These are phyloP conservation scores for Oophaga sylvatica DNA, from an alignment of 2,797 vertebrate genomes.

Conservation along the genomic window DNA sequence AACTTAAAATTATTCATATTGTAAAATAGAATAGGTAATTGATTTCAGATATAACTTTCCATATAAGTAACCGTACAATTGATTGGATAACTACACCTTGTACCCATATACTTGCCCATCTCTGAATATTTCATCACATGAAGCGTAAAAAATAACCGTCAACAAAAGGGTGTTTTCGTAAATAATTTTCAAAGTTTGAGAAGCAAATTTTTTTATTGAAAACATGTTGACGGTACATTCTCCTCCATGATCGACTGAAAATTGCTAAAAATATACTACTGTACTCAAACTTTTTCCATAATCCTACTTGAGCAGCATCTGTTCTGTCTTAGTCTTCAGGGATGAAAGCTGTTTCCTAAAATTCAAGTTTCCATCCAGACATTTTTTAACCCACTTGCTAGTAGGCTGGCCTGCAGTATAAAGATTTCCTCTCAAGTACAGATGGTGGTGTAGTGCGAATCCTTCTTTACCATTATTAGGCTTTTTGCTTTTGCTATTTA, in stretches of 20 bases:
- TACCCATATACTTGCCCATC: not conserved
- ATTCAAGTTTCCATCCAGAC: slow-evolving; percentile 36
- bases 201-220: not conserved
- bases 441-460: slow-evolving; percentile 7
- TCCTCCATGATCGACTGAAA: not conserved
- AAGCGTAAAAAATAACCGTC: not conserved
- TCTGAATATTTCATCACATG: not conserved
- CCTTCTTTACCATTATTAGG: slow-evolving; percentile 35
- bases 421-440: slow-evolving; percentile 26
- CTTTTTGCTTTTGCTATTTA: slow-evolving; percentile 48
- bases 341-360: slow-evolving; percentile 48
- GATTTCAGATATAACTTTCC: not conserved
- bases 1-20: not conserved
- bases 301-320: slow-evolving; percentile 42
- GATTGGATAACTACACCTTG: too few relatives aligned
- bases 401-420: slow-evolving; percentile 29
- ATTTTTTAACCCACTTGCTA: slow-evolving; percentile 48
- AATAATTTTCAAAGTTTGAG: not conserved
- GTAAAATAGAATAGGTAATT: not conserved
- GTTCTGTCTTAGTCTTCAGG: slow-evolving; percentile 24
- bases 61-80: too few relatives aligned
- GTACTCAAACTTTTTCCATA: slow-evolving; percentile 1
- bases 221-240: not conserved
- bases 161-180: not conserved
- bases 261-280: slow-evolving; percentile 11